phyloP scores from a whole-genome alignment of 2,797 vertebrate genomes.

The Pseudochirops corinnae region DNA sequence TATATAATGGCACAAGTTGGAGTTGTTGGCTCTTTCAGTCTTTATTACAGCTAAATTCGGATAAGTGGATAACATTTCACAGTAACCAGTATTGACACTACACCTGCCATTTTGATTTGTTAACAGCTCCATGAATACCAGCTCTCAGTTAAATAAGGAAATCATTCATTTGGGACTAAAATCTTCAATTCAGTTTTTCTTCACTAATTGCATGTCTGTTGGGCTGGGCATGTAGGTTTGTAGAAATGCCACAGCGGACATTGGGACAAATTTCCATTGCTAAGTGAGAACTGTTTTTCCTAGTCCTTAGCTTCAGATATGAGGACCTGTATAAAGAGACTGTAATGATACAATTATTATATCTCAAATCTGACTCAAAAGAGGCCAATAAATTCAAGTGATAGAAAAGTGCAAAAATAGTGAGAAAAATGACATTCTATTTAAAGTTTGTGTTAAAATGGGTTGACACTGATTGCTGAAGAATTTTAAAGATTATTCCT shows the following conservation, averaged over 20 bases:
- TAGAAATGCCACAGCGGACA: background rate
- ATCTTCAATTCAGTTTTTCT: background rate
- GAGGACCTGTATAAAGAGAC: background rate
- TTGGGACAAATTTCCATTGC: background rate
- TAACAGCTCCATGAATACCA: background rate
- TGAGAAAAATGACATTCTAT: slow-evolving; percentile 25
- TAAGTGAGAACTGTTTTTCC: background rate
- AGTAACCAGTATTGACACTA: background rate
- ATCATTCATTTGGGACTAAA: background rate
- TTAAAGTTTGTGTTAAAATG: background rate
- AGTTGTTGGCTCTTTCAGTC: background rate
- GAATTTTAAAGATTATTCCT: background rate
- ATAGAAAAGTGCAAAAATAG: slow-evolving; percentile 23
- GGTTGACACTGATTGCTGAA: background rate
- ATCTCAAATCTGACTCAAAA: background rate
- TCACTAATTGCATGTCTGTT: background rate
- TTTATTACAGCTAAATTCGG: background rate
- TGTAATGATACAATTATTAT: background rate
- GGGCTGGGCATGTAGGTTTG: background rate
- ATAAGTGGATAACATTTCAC: background rate
- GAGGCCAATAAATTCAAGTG: background rate
- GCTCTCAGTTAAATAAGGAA: background rate
- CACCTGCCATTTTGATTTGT: background rate
- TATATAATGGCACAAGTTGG: background rate
- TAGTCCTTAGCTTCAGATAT: background rate